Evolutionary conservation across 2,888 invertebrate species (phyloP).

Genomic region (Lochmaea capreae): DNA sequence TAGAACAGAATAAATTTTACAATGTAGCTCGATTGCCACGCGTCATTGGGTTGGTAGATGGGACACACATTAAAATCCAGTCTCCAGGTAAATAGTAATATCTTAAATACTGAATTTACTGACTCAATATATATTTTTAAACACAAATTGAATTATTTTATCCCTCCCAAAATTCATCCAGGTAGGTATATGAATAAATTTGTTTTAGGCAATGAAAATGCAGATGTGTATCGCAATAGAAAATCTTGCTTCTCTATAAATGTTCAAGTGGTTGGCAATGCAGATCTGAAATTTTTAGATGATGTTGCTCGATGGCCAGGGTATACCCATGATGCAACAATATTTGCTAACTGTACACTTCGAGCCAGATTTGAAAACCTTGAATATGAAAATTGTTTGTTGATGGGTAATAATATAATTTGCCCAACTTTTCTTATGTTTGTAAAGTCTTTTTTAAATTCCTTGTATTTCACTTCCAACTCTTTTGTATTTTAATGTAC

Average conservation of each 20-base stretch:
- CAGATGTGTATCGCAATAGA: slow-evolving; percentile 20
- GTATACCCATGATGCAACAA: slow-evolving; percentile 31
- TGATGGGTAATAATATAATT: slow-evolving; percentile 27
- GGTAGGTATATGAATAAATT: neutral
- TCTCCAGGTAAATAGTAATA: slow-evolving; percentile 10
- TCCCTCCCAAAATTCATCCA: too few relatives aligned
- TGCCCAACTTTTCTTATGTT: neutral
- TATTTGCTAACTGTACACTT: slow-evolving; percentile 27
- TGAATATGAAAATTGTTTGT: slow-evolving; percentile 20
- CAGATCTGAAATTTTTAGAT: slow-evolving; percentile 8
- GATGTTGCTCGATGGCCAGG: slow-evolving; percentile 31
- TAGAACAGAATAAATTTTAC: slow-evolving; percentile 11
- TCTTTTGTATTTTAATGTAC: slow-evolving; percentile 5
- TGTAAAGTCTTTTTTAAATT: neutral
- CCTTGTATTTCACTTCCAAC: neutral
- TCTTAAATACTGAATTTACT: neutral
- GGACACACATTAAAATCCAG: slow-evolving; percentile 21
- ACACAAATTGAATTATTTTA: too few relatives aligned
- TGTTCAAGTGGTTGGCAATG: slow-evolving; percentile 12
- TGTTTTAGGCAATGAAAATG: slow-evolving; percentile 16
- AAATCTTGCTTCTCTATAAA: slow-evolving; percentile 24
- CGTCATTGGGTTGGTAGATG: slow-evolving; percentile 20
- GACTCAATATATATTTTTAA: too few relatives aligned
- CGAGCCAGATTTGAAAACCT: slow-evolving; percentile 19
- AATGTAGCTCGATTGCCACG: slow-evolving; percentile 12